phyloP scores from a whole-genome alignment of 2,888 invertebrate species.

The Drosophila algonquin region DNA sequence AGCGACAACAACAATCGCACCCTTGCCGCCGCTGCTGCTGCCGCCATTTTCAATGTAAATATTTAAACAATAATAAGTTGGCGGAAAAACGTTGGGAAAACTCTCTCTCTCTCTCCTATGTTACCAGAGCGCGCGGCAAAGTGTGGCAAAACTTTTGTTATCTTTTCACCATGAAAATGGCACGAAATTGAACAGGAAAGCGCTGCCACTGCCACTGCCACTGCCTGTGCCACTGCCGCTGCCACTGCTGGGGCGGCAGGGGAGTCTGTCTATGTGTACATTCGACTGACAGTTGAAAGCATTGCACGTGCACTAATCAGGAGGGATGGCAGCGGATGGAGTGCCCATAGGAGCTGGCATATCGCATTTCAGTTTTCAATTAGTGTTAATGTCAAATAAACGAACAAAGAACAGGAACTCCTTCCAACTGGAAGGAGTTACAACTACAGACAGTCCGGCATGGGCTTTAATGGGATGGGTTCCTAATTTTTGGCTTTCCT shows the following conservation, averaged over 20 bases:
- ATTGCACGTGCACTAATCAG: slow-evolving; percentile 61
- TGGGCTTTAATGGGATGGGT: background rate
- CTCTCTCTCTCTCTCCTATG: slow-evolving; percentile 52
- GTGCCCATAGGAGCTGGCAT: slow-evolving; percentile 34
- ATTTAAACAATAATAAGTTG: slow-evolving; percentile 80
- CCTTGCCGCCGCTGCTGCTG: background rate
- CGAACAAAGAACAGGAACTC: slow-evolving; percentile 37
- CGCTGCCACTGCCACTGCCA: slow-evolving; percentile 6
- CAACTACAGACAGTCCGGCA: slow-evolving; percentile 10
- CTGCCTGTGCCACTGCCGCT: too few species aligned
- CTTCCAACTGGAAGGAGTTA: slow-evolving; percentile 8
- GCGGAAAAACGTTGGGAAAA: slow-evolving; percentile 74
- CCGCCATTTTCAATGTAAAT: slow-evolving; percentile 67
- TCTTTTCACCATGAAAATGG: slow-evolving; percentile 73
- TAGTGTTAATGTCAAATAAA: slow-evolving; percentile 72
- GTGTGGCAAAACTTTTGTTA: slow-evolving; percentile 74
- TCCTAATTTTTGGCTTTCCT: slow-evolving; percentile 17
- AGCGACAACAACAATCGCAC: slow-evolving; percentile 1
- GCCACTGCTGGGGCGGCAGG: background rate
- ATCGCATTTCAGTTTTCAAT: slow-evolving; percentile 78
- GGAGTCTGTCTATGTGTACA: background rate
- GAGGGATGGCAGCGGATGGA: slow-evolving; percentile 4
- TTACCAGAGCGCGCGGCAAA: slow-evolving; percentile 45
- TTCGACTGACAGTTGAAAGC: slow-evolving; percentile 47
- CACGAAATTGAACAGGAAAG: slow-evolving; percentile 58